Percentiles rank a stretch among this genome's conserved stretches.
Conservation (phyloP, 2,888 invertebrate genomes). For the Eupelmus urozonus region DNA sequence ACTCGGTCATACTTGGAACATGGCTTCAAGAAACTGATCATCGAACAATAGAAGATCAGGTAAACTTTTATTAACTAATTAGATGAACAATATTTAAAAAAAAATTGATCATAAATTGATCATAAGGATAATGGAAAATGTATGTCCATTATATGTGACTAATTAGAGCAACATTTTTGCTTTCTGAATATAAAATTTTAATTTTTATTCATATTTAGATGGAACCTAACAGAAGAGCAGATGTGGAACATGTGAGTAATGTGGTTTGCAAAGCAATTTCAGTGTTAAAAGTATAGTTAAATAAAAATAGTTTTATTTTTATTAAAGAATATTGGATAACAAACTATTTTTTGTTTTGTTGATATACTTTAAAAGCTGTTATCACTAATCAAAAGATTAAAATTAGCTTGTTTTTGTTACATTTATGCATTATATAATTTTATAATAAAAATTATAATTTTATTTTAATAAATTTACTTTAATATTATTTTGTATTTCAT, state of each 20-base stretch:
- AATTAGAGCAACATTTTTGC: slow-evolving; percentile 12
- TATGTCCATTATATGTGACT: too few relatives aligned
- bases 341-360: slow-evolving; percentile 52
- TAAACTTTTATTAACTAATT: slow-evolving; percentile 75
- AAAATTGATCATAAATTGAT: not conserved
- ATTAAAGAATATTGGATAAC: slow-evolving; percentile 57
- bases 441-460: not conserved
- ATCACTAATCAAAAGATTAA: too few relatives aligned
- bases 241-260: slow-evolving; percentile 89
- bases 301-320: slow-evolving; percentile 60
- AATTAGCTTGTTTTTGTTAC: slow-evolving; percentile 30
- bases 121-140: slow-evolving; percentile 20
- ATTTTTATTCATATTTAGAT: slow-evolving; percentile 80
- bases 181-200: slow-evolving; percentile 33
- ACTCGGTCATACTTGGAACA: slow-evolving; percentile 94
- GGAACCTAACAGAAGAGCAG: slow-evolving; percentile 90
- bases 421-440: slow-evolving; percentile 31
- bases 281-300: slow-evolving; percentile 57
- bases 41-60: slow-evolving; percentile 97
- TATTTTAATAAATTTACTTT: slow-evolving; percentile 60
- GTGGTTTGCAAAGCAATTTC: slow-evolving; percentile 64
- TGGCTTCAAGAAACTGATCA: slow-evolving; percentile 98
- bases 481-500: slow-evolving; percentile 12
- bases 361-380: too few relatives aligned
- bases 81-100: slow-evolving; percentile 30